Evolutionary conservation across 37 sponge, comb jelly and placozoan species (phyloP).

Genomic region (Lycopodina hypogea): DNA sequence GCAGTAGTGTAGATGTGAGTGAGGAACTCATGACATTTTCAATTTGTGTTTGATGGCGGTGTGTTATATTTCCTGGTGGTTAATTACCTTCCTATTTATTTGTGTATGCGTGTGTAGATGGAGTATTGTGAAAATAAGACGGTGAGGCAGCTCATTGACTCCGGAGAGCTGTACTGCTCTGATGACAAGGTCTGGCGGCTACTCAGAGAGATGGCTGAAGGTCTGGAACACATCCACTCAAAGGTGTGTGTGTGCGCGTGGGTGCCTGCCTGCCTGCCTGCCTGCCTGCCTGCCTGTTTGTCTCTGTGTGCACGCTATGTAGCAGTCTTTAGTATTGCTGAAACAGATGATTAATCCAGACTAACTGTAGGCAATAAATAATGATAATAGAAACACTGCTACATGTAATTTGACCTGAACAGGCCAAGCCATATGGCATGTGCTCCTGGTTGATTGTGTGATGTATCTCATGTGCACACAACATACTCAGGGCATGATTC

Average conservation of each 20-base stretch:
- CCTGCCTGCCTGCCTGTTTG: constrained; percentile 4
- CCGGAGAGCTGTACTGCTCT: constrained; percentile 50
- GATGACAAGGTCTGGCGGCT: constrained; percentile 68
- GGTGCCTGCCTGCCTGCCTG: constrained; percentile 11
- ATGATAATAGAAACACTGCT: too few relatives aligned
- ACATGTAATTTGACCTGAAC: too few relatives aligned
- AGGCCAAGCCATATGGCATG: too few relatives aligned
- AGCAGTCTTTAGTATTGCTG: too few relatives aligned
- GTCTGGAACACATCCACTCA: constrained; percentile 89
- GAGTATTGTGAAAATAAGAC: constrained; percentile 97
- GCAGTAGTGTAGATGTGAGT: too few relatives aligned
- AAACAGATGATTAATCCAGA: too few relatives aligned
- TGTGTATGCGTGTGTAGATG: constrained; percentile 63
- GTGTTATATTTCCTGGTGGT: too few relatives aligned
- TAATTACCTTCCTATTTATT: too few relatives aligned
- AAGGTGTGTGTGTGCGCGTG: constrained; percentile 46
- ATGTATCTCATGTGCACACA: neutral
- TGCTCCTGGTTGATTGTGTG: neutral
- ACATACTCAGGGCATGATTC: constrained; percentile 74
- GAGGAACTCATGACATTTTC: too few relatives aligned
- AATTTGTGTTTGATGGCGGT: too few relatives aligned
- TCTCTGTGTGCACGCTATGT: neutral
- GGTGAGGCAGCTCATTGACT: constrained; percentile 78
- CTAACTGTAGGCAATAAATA: too few relatives aligned
- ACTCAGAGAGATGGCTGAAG: constrained; percentile 92